Conservation (phyloP, 2,797 vertebrate genomes). For the Ctenosaura bakeri region DNA sequence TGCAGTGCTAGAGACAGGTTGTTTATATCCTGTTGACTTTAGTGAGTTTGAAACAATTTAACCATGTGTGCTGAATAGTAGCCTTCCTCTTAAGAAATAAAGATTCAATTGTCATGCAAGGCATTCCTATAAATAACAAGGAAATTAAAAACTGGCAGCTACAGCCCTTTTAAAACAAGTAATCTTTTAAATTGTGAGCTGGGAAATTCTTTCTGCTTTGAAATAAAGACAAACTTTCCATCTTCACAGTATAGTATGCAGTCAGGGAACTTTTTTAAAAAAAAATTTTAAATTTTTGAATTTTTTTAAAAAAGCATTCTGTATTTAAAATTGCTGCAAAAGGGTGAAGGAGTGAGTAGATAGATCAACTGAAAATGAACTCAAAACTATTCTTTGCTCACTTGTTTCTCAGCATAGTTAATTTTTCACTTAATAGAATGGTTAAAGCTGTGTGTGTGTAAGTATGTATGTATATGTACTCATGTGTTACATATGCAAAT, state of each 20-base stretch:
- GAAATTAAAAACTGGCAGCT: slow-evolving; percentile 23
- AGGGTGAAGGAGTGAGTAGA: neutral
- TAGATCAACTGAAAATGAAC: slow-evolving; percentile 5
- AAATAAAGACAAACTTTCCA: slow-evolving; percentile 11
- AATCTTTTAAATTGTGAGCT: slow-evolving; percentile 30
- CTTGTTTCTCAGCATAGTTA: neutral
- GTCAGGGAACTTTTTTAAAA: neutral
- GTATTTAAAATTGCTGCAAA: neutral
- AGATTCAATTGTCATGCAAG: neutral
- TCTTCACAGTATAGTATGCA: neutral
- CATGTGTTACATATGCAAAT: too few relatives aligned
- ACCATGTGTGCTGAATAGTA: neutral
- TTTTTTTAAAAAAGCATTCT: neutral
- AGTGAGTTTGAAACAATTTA: neutral
- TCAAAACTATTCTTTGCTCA: neutral
- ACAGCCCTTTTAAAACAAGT: neutral
- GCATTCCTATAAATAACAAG: neutral
- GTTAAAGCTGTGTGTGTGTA: neutral
- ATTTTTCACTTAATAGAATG: slow-evolving; percentile 12
- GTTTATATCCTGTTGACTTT: neutral
- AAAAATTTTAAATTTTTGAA: too few relatives aligned
- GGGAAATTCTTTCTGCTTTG: slow-evolving; percentile 3
- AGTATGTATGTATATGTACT: neutral
- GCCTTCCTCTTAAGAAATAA: slow-evolving; percentile 37
- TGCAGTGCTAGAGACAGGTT: neutral